Conservation (phyloP, 2,888 invertebrate species). For the Lysandra coridon region DNA sequence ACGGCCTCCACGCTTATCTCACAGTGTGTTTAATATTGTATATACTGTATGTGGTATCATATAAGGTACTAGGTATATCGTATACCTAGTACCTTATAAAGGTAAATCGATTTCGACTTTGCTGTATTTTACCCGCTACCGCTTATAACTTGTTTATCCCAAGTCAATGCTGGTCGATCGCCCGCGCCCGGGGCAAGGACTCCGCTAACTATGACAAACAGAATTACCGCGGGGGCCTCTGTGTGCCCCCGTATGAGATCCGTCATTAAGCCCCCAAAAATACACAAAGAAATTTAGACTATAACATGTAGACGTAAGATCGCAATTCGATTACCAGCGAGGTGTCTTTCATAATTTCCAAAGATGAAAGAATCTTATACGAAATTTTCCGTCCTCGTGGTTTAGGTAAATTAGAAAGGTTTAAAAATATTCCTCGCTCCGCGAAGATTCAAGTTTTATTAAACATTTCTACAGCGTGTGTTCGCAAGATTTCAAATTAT, state of each 20-base stretch:
- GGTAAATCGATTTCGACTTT: too few relatives aligned
- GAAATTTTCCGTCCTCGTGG: not conserved
- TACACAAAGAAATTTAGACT: not conserved
- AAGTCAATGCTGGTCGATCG: constrained; percentile 46
- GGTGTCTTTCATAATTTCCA: not conserved
- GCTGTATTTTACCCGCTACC: not conserved
- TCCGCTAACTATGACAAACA: constrained; percentile 63
- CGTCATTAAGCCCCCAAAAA: constrained; percentile 4
- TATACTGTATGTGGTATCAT: too few relatives aligned
- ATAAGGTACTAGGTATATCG: too few relatives aligned
- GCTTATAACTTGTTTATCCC: constrained; percentile 29
- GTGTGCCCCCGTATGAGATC: constrained; percentile 22
- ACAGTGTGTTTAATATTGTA: too few relatives aligned
- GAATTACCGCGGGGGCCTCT: constrained; percentile 39
- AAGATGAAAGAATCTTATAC: not conserved
- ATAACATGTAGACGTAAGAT: not conserved
- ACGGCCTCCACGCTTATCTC: too few relatives aligned
- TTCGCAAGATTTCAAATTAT: constrained; percentile 26
- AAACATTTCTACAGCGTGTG: constrained; percentile 18
- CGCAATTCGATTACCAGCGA: not conserved
- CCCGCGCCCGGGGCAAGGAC: constrained; percentile 51
- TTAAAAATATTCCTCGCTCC: not conserved
- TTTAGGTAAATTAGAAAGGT: not conserved
- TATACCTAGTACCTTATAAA: too few relatives aligned
- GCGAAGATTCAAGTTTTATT: not conserved